Conservation (phyloP, 2,888 invertebrate species). For the Acheta domesticus region DNA sequence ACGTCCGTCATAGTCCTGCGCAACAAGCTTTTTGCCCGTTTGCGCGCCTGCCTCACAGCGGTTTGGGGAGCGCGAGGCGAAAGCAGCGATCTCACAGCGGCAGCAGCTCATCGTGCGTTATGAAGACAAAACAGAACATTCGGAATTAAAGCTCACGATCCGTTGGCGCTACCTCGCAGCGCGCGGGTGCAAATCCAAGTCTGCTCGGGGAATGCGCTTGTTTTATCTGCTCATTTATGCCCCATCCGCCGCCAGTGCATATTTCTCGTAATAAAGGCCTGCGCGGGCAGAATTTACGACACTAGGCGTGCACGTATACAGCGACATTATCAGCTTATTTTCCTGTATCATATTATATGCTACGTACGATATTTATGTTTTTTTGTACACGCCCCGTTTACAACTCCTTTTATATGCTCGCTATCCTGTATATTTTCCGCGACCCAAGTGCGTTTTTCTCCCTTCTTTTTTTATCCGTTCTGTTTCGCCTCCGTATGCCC, state of each 20-base stretch:
- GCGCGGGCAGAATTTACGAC: neutral
- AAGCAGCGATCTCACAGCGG: too few species aligned
- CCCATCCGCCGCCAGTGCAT: neutral
- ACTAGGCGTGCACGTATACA: neutral
- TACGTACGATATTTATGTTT: constrained; percentile 18
- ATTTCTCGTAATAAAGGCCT: constrained; percentile 18
- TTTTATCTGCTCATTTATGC: constrained; percentile 18
- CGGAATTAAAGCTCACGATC: neutral
- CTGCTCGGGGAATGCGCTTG: neutral
- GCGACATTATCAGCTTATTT: constrained; percentile 18
- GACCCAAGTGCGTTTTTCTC: neutral
- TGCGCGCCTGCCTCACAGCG: too few species aligned
- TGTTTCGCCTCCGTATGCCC: neutral
- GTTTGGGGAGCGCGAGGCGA: too few species aligned
- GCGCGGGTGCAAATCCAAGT: neutral
- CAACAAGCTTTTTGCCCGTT: too few species aligned
- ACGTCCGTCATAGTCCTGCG: too few species aligned
- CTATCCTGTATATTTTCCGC: neutral
- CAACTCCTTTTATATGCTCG: neutral
- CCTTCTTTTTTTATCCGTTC: neutral
- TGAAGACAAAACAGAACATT: constrained; percentile 7
- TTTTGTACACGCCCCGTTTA: constrained; percentile 6
- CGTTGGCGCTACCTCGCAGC: neutral
- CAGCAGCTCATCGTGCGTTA: neutral
- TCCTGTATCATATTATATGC: constrained; percentile 18